Percentiles rank a stretch among this genome's conserved stretches.
Conservation (phyloP, 2,888 invertebrate species). For the Bruchidius siliquastri region DNA sequence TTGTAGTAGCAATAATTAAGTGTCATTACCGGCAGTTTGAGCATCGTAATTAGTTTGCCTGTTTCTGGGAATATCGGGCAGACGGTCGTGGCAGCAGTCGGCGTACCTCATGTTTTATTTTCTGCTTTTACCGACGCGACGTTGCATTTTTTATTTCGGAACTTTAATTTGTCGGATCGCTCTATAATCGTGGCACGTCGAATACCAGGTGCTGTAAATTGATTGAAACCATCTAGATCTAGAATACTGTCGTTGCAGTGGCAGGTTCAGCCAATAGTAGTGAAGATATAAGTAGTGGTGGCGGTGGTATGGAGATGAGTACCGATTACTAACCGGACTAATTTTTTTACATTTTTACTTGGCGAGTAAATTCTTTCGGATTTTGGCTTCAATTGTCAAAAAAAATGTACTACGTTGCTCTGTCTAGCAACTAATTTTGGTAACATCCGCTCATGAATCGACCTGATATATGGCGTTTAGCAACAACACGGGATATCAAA, state of each 20-base stretch:
- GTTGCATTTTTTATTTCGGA: neutral
- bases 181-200: neutral
- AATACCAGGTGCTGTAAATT: neutral
- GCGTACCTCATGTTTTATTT: neutral
- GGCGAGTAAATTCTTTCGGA: too few relatives aligned
- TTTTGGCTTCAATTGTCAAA: too few relatives aligned
- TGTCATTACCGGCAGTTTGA: neutral
- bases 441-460: too few relatives aligned
- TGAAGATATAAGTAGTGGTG: too few relatives aligned
- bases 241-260: neutral
- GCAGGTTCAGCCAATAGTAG: too few relatives aligned
- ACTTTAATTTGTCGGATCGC: neutral
- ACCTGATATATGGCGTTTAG: too few relatives aligned
- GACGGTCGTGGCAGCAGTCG: neutral
- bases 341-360: too few relatives aligned
- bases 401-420: too few relatives aligned
- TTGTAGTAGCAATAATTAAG: neutral
- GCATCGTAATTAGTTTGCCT: neutral
- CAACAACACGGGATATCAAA: too few relatives aligned
- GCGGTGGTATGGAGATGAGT: too few relatives aligned
- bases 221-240: neutral
- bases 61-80: neutral
- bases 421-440: too few relatives aligned
- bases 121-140: neutral
- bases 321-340: too few relatives aligned